Evolutionary conservation across 2,888 invertebrate species (phyloP), one percentile per base, ranked within the genome.

Genomic region (Dynastes maya): DNA sequence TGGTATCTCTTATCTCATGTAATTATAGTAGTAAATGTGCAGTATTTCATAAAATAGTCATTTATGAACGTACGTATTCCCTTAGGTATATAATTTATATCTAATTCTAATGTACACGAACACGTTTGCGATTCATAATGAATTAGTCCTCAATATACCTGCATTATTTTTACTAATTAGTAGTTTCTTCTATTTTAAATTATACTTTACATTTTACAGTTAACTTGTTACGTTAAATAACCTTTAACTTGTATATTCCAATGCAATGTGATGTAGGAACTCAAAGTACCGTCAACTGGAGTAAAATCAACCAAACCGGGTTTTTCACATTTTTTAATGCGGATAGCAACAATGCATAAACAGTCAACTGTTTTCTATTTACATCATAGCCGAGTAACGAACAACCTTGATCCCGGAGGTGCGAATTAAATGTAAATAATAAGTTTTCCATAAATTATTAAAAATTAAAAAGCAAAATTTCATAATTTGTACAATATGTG

Each of bases 11-110:
- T 77, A 77, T 79, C 79, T 72, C 55, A 55, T 63, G 76, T 76
- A 79, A 79, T 79, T 79, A 77, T 65, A 77, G 53, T 71, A 63
- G 65, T 67, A 76, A 75, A 78, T 78, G 78, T 64, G 78, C 72
- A 70, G 78, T 71, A 77, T 61, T 72, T 72, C 45, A 72, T 72
- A 72, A 72, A 72, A 61, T 72, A 45, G 53, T 61, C 72, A 22
- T 67, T 58, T 55, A 51, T 76, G 76, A 37, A n/a, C 22, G 58
- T 58, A 76, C 40, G 58, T 55, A 68, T 22, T 68, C 63, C 29
- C 68, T 6, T 58, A 27, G 37, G 53, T 53, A 40, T 67, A 53
- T 67, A 68, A 76, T 68, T 76, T 58, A 76, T 65, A 37, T 53
- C 49, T 76, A 16, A 45, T 40, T 76, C 53, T 55, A 76, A 58